Conservation (phyloP, 2,888 invertebrate species). For the Stenurella melanura region DNA sequence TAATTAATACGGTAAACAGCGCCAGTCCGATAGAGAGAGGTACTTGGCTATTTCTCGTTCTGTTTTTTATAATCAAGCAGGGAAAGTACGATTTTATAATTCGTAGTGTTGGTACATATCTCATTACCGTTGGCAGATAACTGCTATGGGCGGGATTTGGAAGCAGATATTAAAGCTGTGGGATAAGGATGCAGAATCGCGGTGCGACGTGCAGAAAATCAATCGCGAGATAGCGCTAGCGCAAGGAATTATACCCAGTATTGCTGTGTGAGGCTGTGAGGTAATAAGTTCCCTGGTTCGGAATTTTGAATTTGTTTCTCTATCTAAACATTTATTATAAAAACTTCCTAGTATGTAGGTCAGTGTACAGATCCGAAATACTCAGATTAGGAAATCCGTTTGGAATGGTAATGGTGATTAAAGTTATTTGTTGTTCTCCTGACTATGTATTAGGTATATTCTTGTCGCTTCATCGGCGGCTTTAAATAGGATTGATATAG, state of each 20-base stretch:
- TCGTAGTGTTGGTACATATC: conserved; percentile 12
- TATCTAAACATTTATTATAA: conserved; percentile 18
- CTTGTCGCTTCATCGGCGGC: too few relatives aligned
- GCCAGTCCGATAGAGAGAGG: conserved; percentile 20
- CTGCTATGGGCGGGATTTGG: conserved; percentile 31
- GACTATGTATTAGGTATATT: too few relatives aligned
- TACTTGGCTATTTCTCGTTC: not conserved
- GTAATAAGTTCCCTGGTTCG: conserved; percentile 21
- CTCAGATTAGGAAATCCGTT: not conserved
- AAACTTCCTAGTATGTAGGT: not conserved
- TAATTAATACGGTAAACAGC: conserved; percentile 17
- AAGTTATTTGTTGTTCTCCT: too few relatives aligned
- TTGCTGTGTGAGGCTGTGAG: conserved; percentile 34
- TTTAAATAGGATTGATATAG: too few relatives aligned
- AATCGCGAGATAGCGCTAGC: not conserved
- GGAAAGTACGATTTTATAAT: conserved; percentile 14
- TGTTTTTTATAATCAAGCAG: conserved; percentile 9
- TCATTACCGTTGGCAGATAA: conserved; percentile 37
- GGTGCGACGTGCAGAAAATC: conserved; percentile 7
- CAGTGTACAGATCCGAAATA: not conserved
- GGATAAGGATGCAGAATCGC: not conserved
- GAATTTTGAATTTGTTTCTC: conserved; percentile 27
- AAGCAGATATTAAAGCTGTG: not conserved
- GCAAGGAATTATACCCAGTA: conserved; percentile 21
- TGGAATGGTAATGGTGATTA: too few relatives aligned